Base-by-base conservation (phyloP, 2,113 vertebrate genomes). In the Chaetura pelagica region DNA sequence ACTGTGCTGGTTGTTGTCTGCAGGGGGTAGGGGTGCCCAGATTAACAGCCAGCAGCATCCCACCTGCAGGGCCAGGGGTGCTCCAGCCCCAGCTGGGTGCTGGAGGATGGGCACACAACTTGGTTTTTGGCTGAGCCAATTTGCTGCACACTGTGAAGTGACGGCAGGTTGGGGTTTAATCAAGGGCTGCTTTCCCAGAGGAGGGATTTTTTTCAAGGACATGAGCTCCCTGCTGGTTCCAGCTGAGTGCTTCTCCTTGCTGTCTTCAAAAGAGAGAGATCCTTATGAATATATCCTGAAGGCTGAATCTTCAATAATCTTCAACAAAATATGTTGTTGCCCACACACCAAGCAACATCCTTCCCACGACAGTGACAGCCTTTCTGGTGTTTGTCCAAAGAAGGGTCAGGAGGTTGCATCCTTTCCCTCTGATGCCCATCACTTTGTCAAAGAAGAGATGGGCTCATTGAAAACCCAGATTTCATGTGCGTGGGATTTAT, bases 11-110 rank as follows among this genome's bases (percentile, higher is more conserved):
- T 1, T 8, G 69, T 21, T 7, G 26, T 5, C 12, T 58, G 9
- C 7, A 29, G 0, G 2, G 54, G 27, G 30, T 42, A 48, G 54
- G 1, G 0, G 21, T 15, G 27, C 15, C 66, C 26, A 6, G 1
- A 30, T 4, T 22, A 7, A 22, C 32, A 10, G 32, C 10, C 0
- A 5, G 82, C 63, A 42, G 12, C 79, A 38, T 19, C 69, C 49
- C 0, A 1, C 40, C 58, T 21, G n/a, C 0, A 0, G 8, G 8
- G 42, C 0, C n/a, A 9, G 62, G n/a, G 1, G 21, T 23, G 67
- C 62, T 12, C 8, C 4, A 1, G 51, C 24, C 34, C 27, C 0
- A 1, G 29, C 12, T 7, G 54, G 27, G 44, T 0, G 1, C 35
- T 1, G 1, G 4, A 22, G 49, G 34, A 29, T 0, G 6, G 42